Evolutionary conservation across 2,888 invertebrate species (phyloP).

Genomic region (Macrophya annulata): DNA sequence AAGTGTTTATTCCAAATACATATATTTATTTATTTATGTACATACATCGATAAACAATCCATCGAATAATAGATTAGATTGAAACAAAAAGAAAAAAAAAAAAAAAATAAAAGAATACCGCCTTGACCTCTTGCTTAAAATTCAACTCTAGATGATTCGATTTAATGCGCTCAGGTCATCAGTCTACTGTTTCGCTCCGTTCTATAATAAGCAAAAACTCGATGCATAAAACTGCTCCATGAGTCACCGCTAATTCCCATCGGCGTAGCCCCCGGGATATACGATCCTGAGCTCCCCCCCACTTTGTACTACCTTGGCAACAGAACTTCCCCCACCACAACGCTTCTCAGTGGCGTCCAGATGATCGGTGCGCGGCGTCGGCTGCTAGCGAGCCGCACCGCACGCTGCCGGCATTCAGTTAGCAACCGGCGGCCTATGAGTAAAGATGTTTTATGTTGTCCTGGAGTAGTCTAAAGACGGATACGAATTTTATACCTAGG

Average conservation of each 20-base stretch:
- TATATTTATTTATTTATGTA: not conserved
- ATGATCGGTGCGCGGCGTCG: slow-evolving; percentile 71
- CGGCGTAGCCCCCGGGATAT: slow-evolving; percentile 48
- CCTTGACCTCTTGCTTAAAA: slow-evolving; percentile 13
- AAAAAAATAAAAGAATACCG: not conserved
- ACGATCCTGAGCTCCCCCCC: slow-evolving; percentile 63
- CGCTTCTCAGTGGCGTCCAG: slow-evolving; percentile 66
- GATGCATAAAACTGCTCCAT: slow-evolving; percentile 1
- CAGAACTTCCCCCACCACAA: slow-evolving; percentile 48
- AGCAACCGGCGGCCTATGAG: slow-evolving; percentile 76
- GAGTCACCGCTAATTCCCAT: slow-evolving; percentile 22
- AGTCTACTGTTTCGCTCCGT: not conserved
- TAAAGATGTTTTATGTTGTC: slow-evolving; percentile 57
- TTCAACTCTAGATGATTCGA: slow-evolving; percentile 2
- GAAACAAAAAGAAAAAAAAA: not conserved
- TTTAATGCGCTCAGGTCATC: not conserved
- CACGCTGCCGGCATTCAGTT: slow-evolving; percentile 71
- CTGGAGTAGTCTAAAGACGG: not conserved
- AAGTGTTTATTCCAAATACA: not conserved
- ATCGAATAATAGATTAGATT: not conserved
- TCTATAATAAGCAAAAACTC: slow-evolving; percentile 32
- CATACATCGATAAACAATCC: not conserved
- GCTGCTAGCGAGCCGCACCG: slow-evolving; percentile 60
- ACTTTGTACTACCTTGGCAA: slow-evolving; percentile 16
- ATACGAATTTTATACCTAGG: not conserved